Base-by-base conservation (phyloP, 1,140 invertebrate species). In the Tetragnatha versicolor region DNA sequence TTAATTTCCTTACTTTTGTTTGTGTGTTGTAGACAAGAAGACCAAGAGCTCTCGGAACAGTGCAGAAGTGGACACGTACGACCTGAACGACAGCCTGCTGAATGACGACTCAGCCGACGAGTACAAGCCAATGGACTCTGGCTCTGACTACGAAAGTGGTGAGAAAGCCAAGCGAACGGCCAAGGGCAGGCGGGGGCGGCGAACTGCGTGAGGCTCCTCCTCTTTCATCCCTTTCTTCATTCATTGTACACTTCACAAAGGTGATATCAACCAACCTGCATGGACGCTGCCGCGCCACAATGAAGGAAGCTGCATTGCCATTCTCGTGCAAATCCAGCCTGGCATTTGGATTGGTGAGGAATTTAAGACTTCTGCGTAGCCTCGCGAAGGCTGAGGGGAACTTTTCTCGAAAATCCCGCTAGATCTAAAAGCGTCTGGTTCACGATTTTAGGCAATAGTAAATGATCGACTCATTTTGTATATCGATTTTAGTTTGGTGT, bases 71-170 rank as follows among this genome's bases (percentile, higher is more conserved):
- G 66, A 70, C 55, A 72, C 33, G 31, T 69, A 72, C 53, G 66
- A 72, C 39, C 60, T 69, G 51, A 65, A 65, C 37, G 66, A 79
- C 60, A 72, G 60, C 61, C 47, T 65, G 37, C 29, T 63, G 27
- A 80, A 80, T 45, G 60, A 73, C 27, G 70, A 73, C 39, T 66
- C 70, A n/a, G 47, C 42, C 42, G 73, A 77, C 42, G 73, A 77
- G 20, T 77, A 77, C 47, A 77, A 77, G 55, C 73, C 73, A n/a
- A 61, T 55, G 60, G 73, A 77, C 61, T 77, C 73, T 66, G 73
- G 73, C 25, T 77, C 73, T 49, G 73, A 77, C 25, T 77, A 77
- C 27, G 73, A 77, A 31, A 77, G 60, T 55, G 61, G 61, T 12
- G 72, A 63, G 17, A 65, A 66, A 42, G 42, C 33, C 37, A 79